These are phyloP conservation scores for Mesitornis unicolor DNA, from an alignment of 2,113 vertebrate genomes.

Conservation along the genomic window DNA sequence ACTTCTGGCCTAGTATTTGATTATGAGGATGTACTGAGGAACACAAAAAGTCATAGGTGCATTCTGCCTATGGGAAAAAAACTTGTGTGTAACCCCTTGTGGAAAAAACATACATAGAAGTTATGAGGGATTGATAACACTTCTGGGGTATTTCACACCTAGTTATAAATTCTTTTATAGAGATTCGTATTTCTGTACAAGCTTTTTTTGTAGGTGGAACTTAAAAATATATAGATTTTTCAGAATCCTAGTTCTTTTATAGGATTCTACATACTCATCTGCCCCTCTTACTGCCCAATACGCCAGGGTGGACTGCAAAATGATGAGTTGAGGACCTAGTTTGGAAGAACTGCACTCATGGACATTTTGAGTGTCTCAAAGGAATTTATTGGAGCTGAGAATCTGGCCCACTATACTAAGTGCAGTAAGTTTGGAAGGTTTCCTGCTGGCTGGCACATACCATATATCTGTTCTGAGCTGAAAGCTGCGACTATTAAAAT, in stretches of 20 bases:
- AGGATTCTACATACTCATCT: not conserved
- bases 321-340: not conserved
- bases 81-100: not conserved
- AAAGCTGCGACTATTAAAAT: not conserved
- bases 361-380: not conserved
- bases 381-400: not conserved
- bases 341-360: not conserved
- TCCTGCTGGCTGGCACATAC: not conserved
- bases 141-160: not conserved
- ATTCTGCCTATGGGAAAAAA: not conserved
- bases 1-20: not conserved
- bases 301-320: not conserved
- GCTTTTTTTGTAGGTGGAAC: not conserved
- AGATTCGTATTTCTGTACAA: not conserved
- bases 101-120: not conserved
- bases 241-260: fast-evolving
- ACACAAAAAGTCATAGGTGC: not conserved
- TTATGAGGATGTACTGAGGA: not conserved
- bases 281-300: not conserved
- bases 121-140: not conserved
- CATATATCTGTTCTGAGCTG: not conserved
- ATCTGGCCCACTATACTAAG: not conserved
- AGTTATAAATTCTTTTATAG: not conserved
- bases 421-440: not conserved
- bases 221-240: not conserved